Percentiles rank a stretch among this genome's conserved stretches.
phyloP scores from a whole-genome alignment of 2,888 invertebrate genomes.

The Ornithoptera alexandrae region DNA sequence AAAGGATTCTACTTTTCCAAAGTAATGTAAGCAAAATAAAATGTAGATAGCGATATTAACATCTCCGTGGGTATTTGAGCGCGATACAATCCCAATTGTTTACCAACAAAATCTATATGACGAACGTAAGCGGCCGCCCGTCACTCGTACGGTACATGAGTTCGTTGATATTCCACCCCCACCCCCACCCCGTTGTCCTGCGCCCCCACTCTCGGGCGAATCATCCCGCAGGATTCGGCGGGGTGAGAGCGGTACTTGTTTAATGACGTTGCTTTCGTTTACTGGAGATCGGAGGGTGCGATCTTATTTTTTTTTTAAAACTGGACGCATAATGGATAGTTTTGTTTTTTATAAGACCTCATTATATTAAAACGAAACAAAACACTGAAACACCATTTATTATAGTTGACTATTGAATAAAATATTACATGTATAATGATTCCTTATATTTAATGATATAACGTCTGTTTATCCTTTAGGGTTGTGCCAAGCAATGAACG shows the following conservation, averaged over 20 bases:
- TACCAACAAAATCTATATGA: slow-evolving; percentile 72
- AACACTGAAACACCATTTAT: too few relatives aligned
- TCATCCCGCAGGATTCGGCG: slow-evolving; percentile 54
- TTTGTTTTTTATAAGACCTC: too few relatives aligned
- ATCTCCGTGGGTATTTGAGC: neutral
- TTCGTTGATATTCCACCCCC: slow-evolving; percentile 74
- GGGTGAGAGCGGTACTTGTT: slow-evolving; percentile 58
- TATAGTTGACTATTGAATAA: too few relatives aligned
- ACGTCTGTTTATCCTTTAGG: too few relatives aligned
- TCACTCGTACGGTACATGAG: slow-evolving; percentile 72
- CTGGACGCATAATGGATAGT: slow-evolving; percentile 28
- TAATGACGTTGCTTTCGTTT: slow-evolving; percentile 73
- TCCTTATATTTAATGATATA: too few relatives aligned
- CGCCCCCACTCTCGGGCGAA: slow-evolving; percentile 38
- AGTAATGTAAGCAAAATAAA: neutral
- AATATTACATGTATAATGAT: too few relatives aligned
- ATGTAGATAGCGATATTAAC: neutral
- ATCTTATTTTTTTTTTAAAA: slow-evolving; percentile 42
- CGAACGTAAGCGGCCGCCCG: slow-evolving; percentile 60
- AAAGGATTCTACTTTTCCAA: too few relatives aligned
- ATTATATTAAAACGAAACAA: too few relatives aligned
- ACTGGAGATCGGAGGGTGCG: slow-evolving; percentile 62
- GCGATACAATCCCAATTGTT: slow-evolving; percentile 59
- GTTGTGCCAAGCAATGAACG: too few relatives aligned
- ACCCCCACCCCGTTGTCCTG: slow-evolving; percentile 44